These are phyloP conservation scores for Danio albolineatus DNA, from an alignment of 2,797 vertebrate species.

Conservation along the genomic window DNA sequence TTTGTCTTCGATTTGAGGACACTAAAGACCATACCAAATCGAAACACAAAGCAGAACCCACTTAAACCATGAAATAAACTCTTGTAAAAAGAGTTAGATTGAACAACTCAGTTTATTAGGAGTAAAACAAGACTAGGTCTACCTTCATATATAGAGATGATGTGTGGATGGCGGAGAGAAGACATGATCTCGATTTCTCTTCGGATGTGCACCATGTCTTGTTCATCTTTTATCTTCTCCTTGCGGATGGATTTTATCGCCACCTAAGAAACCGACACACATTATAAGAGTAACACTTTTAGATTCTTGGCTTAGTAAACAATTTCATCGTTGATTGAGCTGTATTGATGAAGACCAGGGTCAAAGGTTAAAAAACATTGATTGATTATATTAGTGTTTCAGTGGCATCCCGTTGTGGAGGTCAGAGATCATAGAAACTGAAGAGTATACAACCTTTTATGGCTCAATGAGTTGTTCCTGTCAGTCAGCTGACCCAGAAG, in stretches of 20 bases:
- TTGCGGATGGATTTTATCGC: slow-evolving; percentile 76
- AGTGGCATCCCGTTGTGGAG: slow-evolving; percentile 9
- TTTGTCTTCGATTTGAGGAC: not conserved
- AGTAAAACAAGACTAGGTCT: slow-evolving; percentile 56
- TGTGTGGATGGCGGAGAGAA: slow-evolving; percentile 89
- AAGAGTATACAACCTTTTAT: not conserved
- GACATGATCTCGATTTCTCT: slow-evolving; percentile 95
- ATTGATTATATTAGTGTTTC: slow-evolving; percentile 26
- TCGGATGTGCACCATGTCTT: slow-evolving; percentile 94
- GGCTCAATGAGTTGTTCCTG: slow-evolving; percentile 25
- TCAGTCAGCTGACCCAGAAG: not conserved
- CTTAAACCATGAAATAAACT: too few species aligned
- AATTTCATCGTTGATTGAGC: slow-evolving; percentile 7
- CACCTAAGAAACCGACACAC: slow-evolving; percentile 56
- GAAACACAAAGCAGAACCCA: too few species aligned
- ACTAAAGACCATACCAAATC: too few species aligned
- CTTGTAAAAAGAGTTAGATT: not conserved
- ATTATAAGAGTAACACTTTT: slow-evolving; percentile 19
- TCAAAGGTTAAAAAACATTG: slow-evolving; percentile 11
- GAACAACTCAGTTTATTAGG: not conserved
- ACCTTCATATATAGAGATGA: slow-evolving; percentile 94
- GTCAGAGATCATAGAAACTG: slow-evolving; percentile 37
- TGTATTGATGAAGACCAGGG: slow-evolving; percentile 19
- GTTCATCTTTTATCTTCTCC: slow-evolving; percentile 92
- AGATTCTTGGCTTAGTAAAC: not conserved